phyloP scores from a whole-genome alignment of 2,888 invertebrate species.

The Lasioglossum calceatum region DNA sequence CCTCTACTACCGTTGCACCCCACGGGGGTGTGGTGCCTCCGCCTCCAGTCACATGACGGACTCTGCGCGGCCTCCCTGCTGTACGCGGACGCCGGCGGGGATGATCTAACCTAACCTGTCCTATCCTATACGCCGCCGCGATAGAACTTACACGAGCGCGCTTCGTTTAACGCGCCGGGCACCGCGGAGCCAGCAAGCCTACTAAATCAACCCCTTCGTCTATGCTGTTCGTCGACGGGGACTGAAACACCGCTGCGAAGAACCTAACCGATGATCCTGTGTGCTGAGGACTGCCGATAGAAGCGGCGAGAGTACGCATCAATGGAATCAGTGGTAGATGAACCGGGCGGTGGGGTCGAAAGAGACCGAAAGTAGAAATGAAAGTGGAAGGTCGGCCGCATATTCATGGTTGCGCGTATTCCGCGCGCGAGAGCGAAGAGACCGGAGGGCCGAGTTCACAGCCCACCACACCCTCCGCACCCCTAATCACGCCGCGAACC shows the following conservation, averaged over 20 bases:
- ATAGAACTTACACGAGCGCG: conserved; percentile 48
- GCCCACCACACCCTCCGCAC: conserved; percentile 53
- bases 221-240: neutral
- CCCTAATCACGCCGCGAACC: conserved; percentile 35
- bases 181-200: neutral
- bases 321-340: neutral
- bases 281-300: neutral
- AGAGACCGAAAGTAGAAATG: conserved; percentile 34
- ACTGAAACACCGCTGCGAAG: neutral
- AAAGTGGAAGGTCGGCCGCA: conserved; percentile 9
- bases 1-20: conserved; percentile 60
- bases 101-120: conserved; percentile 54
- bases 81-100: conserved; percentile 61
- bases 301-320: neutral
- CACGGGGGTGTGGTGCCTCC: conserved; percentile 80
- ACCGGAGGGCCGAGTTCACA: conserved; percentile 33
- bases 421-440: conserved; percentile 16
- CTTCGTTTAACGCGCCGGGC: conserved; percentile 48
- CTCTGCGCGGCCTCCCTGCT: conserved; percentile 67
- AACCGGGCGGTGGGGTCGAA: neutral
- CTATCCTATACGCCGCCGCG: conserved; percentile 31
- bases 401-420: neutral
- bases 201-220: neutral
- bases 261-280: neutral
- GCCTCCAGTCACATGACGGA: conserved; percentile 82